Evolutionary conservation across 2,888 invertebrate genomes (phyloP), one percentile per base, ranked within the genome.

Genomic region (Xestobium rufovillosum): DNA sequence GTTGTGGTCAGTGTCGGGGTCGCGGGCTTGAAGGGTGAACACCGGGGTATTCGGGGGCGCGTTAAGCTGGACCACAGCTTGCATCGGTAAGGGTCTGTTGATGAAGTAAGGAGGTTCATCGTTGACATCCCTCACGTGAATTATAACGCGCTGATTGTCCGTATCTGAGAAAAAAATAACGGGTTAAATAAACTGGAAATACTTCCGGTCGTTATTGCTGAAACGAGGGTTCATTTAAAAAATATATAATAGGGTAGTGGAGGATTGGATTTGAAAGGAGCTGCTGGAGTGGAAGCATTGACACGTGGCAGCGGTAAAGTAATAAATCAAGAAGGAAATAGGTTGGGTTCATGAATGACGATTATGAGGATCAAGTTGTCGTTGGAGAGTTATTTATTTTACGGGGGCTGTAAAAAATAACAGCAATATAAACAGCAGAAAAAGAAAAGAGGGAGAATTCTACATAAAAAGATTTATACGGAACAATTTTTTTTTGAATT

Each of bases 31-130:
- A 14, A 98, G 77, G n/a, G 94, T 94, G 68, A 94, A 96, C 3
- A 96, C 94, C 3, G 90, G 91, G 0, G 92, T 92, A 63, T 94
- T 95, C 25, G 91, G 87, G 3, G 91, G 87, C 3, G 95, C 94
- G 63, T 95, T 95, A 35, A 92, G 75, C 59, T 95, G 92, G 1
- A 96, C 94, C 41, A 96, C 94, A 1, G 96, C 90, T 67, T 95
- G 90, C 89, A 95, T 96, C 11, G 97, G 97, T 47, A 90, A 70
- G 0, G 97, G 97, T 2, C 89, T 80, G 69, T 97, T 98, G 70
- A 95, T 88, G 72, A 98, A 96, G 66, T 91, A 89, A 1, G 97
- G 94, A 1, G 88, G 84, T 65, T 97, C 97, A 64, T 97, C 96
- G 69, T 96, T 96, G 35, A 94, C 87, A 66, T 96, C 95, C 60